Evolutionary conservation across 92 coral and sea anemone genomes (phyloP).

Genomic region (Phenganax stokvisi): DNA sequence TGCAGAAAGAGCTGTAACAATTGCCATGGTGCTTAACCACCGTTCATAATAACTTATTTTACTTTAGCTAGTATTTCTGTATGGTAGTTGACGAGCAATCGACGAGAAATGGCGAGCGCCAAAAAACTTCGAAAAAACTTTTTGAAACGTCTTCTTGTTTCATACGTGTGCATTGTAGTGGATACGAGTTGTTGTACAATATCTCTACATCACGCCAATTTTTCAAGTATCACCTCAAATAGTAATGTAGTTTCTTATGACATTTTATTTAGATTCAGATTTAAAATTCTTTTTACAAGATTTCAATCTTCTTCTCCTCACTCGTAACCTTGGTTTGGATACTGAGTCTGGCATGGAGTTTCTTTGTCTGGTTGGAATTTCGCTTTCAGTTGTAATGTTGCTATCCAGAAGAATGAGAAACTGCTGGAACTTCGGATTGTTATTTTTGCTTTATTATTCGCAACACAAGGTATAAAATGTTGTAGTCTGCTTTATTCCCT

Average conservation of each 20-base stretch:
- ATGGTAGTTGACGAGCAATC: no score
- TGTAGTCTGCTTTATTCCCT: background rate
- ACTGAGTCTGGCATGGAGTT: conserved; percentile 87
- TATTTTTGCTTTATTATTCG: conserved; percentile 84
- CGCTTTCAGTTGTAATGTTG: conserved; percentile 60
- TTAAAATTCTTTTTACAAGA: conserved; percentile 37
- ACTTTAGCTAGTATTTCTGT: no score
- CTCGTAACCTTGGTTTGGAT: conserved; percentile 76
- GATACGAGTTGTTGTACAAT: no score
- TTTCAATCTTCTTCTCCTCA: conserved; percentile 80
- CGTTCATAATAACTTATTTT: background rate
- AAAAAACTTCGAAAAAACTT: no score
- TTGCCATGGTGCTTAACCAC: conserved; percentile 61
- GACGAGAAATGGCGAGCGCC: no score
- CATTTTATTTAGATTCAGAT: conserved; percentile 19
- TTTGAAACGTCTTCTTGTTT: no score
- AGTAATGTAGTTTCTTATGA: background rate
- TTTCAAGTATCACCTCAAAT: background rate
- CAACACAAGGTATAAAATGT: conserved; percentile 55
- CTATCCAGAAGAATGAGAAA: conserved; percentile 79
- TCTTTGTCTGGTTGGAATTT: conserved; percentile 65
- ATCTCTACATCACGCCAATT: background rate
- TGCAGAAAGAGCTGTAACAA: conserved; percentile 75
- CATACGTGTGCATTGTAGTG: no score
- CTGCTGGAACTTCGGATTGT: conserved; percentile 52